Percentiles rank a stretch among this genome's conserved stretches.
Evolutionary conservation across 2,888 invertebrate genomes (phyloP).

Genomic region (Rhamnusium bicolor): DNA sequence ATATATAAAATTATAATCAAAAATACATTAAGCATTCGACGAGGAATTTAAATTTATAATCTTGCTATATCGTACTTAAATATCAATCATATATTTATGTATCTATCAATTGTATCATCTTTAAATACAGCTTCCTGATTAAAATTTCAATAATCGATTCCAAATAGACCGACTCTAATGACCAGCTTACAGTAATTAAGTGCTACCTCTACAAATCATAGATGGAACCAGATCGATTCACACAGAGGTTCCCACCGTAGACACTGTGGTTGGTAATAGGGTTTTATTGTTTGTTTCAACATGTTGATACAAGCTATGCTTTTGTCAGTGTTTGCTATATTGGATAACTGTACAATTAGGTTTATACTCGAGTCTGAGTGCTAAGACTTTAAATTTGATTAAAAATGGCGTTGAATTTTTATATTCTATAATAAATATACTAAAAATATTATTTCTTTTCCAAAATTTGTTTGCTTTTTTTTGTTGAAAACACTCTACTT

Average conservation of each 20-base stretch:
- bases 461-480: too few species aligned
- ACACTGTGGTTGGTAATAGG: not conserved
- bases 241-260: conserved; percentile 13
- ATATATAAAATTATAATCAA: conserved; percentile 59
- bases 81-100: conserved; percentile 47
- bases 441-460: too few species aligned
- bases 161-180: conserved; percentile 43
- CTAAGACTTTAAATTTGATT: not conserved
- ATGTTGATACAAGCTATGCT: not conserved
- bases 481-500: too few species aligned
- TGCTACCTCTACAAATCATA: conserved; percentile 19
- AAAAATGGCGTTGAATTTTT: too few species aligned
- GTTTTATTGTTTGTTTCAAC: conserved; percentile 6
- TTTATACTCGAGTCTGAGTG: not conserved
- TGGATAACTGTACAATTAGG: not conserved
- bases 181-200: conserved; percentile 37
- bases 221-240: conserved; percentile 17
- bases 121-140: conserved; percentile 46
- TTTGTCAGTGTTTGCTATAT: not conserved
- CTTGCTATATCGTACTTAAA: conserved; percentile 39
- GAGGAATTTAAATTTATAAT: conserved; percentile 52
- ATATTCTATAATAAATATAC: too few species aligned
- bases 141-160: conserved; percentile 51
- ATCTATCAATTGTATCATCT: conserved; percentile 45
- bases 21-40: conserved; percentile 53